Percentiles rank a stretch among this genome's conserved stretches.
These are phyloP conservation scores for Hylaea fasciaria DNA, from an alignment of 2,888 invertebrate genomes.

Conservation along the genomic window DNA sequence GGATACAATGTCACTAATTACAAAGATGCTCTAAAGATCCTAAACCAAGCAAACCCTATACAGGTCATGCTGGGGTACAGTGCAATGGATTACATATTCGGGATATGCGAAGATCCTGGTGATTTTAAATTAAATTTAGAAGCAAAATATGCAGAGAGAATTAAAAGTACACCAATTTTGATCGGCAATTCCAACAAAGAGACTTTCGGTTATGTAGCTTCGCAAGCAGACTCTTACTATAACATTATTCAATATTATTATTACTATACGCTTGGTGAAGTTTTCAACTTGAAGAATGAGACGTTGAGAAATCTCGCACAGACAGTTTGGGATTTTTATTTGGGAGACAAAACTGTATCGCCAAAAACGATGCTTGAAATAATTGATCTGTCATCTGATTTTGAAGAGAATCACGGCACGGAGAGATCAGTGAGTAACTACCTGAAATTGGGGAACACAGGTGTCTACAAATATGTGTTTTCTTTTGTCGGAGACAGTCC, in stretches of 20 bases:
- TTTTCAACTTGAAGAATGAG: conserved; percentile 36
- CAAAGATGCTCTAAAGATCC: conserved; percentile 50
- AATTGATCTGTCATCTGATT: conserved; percentile 54
- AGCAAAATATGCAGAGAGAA: conserved; percentile 46
- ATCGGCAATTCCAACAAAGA: conserved; percentile 61
- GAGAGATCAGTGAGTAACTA: conserved; percentile 54
- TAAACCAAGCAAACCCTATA: conserved; percentile 51
- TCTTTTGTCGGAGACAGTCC: conserved; percentile 53
- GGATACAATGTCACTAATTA: conserved; percentile 47
- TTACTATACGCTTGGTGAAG: conserved; percentile 38
- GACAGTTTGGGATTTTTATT: conserved; percentile 47
- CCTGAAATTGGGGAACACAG: conserved; percentile 46
- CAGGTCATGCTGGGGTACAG: conserved; percentile 51
- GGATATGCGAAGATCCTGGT: conserved; percentile 46
- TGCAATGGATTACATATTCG: conserved; percentile 43
- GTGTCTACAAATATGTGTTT: conserved; percentile 55
- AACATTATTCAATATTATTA: conserved; percentile 34
- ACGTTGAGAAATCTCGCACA: conserved; percentile 43
- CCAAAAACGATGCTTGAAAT: conserved; percentile 50
- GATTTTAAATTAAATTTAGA: conserved; percentile 41
- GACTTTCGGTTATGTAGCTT: conserved; percentile 46
- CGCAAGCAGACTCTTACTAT: conserved; percentile 45
- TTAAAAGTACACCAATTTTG: conserved; percentile 49
- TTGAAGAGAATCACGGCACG: conserved; percentile 48
- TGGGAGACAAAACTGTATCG: conserved; percentile 48